Conservation (phyloP, 2,888 invertebrate genomes). For the Leucophenga montana region DNA sequence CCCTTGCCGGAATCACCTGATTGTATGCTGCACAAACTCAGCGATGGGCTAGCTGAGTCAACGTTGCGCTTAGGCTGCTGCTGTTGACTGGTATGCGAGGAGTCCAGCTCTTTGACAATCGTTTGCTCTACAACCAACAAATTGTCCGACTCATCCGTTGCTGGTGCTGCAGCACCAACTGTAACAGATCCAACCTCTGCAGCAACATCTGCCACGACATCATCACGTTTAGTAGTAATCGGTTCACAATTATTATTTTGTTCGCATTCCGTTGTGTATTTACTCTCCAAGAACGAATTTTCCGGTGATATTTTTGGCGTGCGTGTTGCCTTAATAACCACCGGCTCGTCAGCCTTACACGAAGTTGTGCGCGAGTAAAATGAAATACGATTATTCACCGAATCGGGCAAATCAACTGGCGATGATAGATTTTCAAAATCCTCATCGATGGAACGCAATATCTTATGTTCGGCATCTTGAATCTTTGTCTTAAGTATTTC, state of each 20-base stretch:
- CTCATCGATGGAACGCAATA: slow-evolving; percentile 67
- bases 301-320: slow-evolving; percentile 72
- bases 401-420: slow-evolving; percentile 70
- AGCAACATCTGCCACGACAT: background rate
- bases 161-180: slow-evolving; percentile 3
- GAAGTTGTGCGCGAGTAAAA: slow-evolving; percentile 62
- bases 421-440: slow-evolving; percentile 70
- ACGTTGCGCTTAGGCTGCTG: slow-evolving; percentile 61
- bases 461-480: slow-evolving; percentile 68
- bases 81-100: slow-evolving; percentile 9
- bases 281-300: slow-evolving; percentile 70
- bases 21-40: slow-evolving; percentile 74
- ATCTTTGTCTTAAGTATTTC: slow-evolving; percentile 75
- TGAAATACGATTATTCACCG: slow-evolving; percentile 60
- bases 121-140: slow-evolving; percentile 15
- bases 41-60: slow-evolving; percentile 78
- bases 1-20: slow-evolving; percentile 73
- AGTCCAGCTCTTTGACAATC: slow-evolving; percentile 17
- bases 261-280: slow-evolving; percentile 66
- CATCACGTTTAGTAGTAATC: background rate
- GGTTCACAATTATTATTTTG: slow-evolving; percentile 60
- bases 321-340: slow-evolving; percentile 70
- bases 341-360: slow-evolving; percentile 64
- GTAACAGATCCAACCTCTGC: slow-evolving; percentile 8
- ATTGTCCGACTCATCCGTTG: slow-evolving; percentile 15